These are phyloP conservation scores for Platyura marginata DNA, from an alignment of 1,140 invertebrate species.

Conservation along the genomic window DNA sequence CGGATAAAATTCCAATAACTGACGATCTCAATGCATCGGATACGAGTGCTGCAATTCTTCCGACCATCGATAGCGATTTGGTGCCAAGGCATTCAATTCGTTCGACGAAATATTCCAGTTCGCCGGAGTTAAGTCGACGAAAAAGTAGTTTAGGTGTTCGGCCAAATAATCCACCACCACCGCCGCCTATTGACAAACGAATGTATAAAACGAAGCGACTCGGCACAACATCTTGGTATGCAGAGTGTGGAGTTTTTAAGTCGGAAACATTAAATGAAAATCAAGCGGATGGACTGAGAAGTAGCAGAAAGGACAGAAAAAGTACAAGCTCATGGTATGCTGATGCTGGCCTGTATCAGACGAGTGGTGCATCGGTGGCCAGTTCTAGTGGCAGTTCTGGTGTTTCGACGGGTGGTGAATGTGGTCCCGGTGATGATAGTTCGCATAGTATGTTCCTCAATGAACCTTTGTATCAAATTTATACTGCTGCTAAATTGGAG, in stretches of 20 bases:
- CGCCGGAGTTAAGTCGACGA: constrained; percentile 10
- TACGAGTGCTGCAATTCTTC: background rate
- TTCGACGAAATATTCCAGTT: constrained; percentile 12
- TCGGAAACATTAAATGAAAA: constrained; percentile 5
- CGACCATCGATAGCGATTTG: background rate
- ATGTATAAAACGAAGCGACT: constrained; percentile 3
- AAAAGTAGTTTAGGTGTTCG: constrained; percentile 15
- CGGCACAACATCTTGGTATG: constrained; percentile 28
- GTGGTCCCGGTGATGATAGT: constrained; percentile 15
- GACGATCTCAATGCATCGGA: background rate
- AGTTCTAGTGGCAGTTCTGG: constrained; percentile 23
- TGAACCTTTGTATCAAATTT: constrained; percentile 83
- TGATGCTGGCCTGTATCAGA: constrained; percentile 39
- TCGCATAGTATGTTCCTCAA: constrained; percentile 36
- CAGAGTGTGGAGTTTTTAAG: constrained; percentile 31
- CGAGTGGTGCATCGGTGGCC: constrained; percentile 26
- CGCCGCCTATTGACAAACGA: constrained; percentile 8
- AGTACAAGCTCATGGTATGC: constrained; percentile 34
- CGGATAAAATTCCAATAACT: constrained; percentile 11
- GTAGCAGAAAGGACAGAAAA: constrained; percentile 1
- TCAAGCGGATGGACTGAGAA: constrained; percentile 7
- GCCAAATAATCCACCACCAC: constrained; percentile 22
- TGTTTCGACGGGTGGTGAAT: constrained; percentile 23
- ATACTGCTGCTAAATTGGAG: constrained; percentile 58
- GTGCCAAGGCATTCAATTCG: constrained; percentile 13